A percentile compares a stretch with the other conserved stretches of the same genome.
phyloP scores from a whole-genome alignment of 1,140 invertebrate species.

The Acromyrmex heyeri region DNA sequence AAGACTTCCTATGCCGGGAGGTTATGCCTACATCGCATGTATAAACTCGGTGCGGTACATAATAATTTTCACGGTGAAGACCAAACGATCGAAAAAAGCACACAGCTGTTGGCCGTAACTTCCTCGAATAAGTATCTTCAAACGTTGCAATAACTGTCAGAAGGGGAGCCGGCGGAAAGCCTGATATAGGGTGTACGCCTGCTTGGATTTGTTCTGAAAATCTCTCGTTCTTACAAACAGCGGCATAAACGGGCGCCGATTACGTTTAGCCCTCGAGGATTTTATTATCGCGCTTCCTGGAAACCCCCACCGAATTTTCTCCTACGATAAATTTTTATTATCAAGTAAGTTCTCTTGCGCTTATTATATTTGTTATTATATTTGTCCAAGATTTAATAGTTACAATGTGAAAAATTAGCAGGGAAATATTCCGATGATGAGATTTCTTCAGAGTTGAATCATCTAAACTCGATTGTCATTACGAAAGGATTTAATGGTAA shows the following conservation, averaged over 20 bases:
- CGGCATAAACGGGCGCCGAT: constrained; percentile 58
- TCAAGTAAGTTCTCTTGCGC: neutral
- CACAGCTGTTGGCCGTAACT: constrained; percentile 84
- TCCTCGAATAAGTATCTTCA: constrained; percentile 80
- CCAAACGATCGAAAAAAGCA: constrained; percentile 71
- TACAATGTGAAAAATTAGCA: neutral
- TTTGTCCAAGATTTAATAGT: neutral
- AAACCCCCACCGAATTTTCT: constrained; percentile 52
- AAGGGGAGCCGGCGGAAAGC: constrained; percentile 74
- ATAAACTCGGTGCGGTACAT: constrained; percentile 72
- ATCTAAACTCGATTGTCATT: neutral
- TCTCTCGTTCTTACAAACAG: constrained; percentile 65
- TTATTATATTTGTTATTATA: constrained; percentile 25
- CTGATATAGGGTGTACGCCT: constrained; percentile 78
- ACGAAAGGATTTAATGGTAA: neutral
- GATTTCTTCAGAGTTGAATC: neutral
- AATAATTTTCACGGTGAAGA: constrained; percentile 75
- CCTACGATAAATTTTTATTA: constrained; percentile 55
- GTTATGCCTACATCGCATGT: constrained; percentile 68
- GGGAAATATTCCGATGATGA: neutral
- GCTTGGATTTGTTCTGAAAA: constrained; percentile 78
- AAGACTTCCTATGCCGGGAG: constrained; percentile 63
- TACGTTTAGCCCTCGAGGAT: constrained; percentile 40
- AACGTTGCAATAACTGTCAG: constrained; percentile 82
- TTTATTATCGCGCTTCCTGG: constrained; percentile 58